These are phyloP conservation scores for Apotomis turbidana DNA, from an alignment of 2,888 invertebrate genomes.

Conservation along the genomic window DNA sequence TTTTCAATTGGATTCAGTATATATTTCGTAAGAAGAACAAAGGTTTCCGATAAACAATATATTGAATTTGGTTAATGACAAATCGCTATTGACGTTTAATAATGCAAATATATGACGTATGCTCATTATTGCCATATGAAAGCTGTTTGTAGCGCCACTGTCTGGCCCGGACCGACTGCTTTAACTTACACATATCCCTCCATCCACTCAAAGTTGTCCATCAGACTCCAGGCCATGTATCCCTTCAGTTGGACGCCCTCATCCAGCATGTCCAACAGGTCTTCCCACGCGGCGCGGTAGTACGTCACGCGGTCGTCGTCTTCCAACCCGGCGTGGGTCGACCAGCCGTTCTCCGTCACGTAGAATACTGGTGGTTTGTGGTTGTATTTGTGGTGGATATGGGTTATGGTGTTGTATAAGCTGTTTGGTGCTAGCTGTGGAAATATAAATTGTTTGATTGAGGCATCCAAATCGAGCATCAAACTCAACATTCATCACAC, in stretches of 20 bases:
- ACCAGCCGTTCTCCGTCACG: conserved; percentile 86
- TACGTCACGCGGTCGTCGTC: conserved; percentile 75
- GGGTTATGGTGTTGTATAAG: conserved; percentile 79
- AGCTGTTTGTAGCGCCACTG: too few species aligned
- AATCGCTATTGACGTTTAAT: too few species aligned
- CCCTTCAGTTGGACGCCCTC: conserved; percentile 76
- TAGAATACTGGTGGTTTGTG: conserved; percentile 74
- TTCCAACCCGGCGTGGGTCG: conserved; percentile 71
- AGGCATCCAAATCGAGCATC: not conserved
- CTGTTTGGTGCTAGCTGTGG: conserved; percentile 82
- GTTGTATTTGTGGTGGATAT: conserved; percentile 73
- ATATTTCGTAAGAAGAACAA: not conserved
- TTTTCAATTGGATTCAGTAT: too few species aligned
- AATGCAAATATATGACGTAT: too few species aligned
- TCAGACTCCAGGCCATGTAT: conserved; percentile 85
- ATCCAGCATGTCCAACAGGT: conserved; percentile 69
- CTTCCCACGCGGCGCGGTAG: conserved; percentile 71
- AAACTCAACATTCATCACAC: not conserved
- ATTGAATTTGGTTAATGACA: too few species aligned
- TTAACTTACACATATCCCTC: conserved; percentile 81
- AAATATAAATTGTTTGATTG: not conserved
- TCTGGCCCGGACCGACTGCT: too few species aligned
- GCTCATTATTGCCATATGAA: too few species aligned
- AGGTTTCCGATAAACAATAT: too few species aligned
- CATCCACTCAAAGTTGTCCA: conserved; percentile 87